Evolutionary conservation across 2,888 invertebrate species (phyloP).

Genomic region (Calameuta filiformis): DNA sequence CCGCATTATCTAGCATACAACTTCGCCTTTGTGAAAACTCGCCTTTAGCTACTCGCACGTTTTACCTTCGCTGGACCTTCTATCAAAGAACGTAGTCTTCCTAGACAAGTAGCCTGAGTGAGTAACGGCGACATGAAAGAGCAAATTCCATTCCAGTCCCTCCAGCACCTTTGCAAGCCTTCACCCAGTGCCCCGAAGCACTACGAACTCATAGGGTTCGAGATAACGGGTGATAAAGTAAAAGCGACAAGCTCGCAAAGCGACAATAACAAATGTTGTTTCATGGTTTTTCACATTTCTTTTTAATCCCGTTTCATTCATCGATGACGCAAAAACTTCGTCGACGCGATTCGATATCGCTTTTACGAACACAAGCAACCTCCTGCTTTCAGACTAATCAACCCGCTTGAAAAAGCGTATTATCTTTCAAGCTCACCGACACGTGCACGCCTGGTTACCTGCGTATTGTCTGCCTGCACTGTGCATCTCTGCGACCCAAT

Average conservation of each 20-base stretch:
- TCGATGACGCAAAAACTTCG: conserved; percentile 42
- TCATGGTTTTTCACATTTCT: not conserved
- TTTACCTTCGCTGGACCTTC: not conserved
- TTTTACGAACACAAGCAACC: conserved; percentile 13
- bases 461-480: not conserved
- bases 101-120: conserved; percentile 7
- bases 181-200: not conserved
- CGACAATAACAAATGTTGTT: not conserved
- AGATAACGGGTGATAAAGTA: not conserved
- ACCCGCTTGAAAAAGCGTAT: conserved; percentile 30
- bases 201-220: not conserved
- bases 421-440: conserved; percentile 24
- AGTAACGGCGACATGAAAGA: conserved; percentile 22
- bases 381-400: conserved; percentile 44
- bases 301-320: not conserved
- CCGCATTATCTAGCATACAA: conserved; percentile 30
- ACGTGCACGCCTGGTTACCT: not conserved
- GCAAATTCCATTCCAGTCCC: conserved; percentile 23
- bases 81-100: not conserved
- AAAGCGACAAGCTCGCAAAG: not conserved
- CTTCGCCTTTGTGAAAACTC: conserved; percentile 3
- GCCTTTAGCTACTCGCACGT: not conserved
- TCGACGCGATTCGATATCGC: conserved; percentile 26
- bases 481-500: not conserved
- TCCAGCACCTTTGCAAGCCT: not conserved